phyloP scores from a whole-genome alignment of 2,888 invertebrate genomes.

The Sarcophaga carnaria region DNA sequence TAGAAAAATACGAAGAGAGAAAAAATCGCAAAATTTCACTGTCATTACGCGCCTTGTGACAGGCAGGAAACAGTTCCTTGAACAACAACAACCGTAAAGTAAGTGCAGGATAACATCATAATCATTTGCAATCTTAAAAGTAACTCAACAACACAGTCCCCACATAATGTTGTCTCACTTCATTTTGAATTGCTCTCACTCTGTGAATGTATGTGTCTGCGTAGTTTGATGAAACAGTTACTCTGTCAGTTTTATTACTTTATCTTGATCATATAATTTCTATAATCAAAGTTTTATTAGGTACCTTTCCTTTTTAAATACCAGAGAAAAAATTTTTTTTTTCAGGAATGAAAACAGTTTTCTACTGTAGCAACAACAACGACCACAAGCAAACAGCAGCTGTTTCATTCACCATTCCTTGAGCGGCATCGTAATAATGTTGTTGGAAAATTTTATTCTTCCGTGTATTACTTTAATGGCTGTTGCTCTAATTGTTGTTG shows the following conservation, averaged over 20 bases:
- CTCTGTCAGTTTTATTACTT: conserved; percentile 60
- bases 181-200: too few relatives aligned
- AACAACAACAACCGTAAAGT: conserved; percentile 11
- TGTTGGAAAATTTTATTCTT: too few relatives aligned
- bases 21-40: conserved; percentile 17
- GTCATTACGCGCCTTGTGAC: neutral
- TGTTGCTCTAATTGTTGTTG: neutral
- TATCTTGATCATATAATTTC: conserved; percentile 62
- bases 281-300: conserved; percentile 66
- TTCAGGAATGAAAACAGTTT: too few relatives aligned
- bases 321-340: too few relatives aligned
- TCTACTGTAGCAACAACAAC: too few relatives aligned
- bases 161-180: conserved; percentile 35
- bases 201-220: too few relatives aligned
- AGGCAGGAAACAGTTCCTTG: neutral
- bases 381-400: too few relatives aligned
- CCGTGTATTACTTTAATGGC: too few relatives aligned
- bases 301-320: too few relatives aligned
- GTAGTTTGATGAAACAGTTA: conserved; percentile 22
- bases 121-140: conserved; percentile 48
- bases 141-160: conserved; percentile 28
- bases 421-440: too few relatives aligned
- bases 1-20: neutral
- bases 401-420: too few relatives aligned
- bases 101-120: conserved; percentile 32